Percentiles rank a stretch among this genome's conserved stretches.
These are phyloP conservation scores for Pyrgus malvae DNA, from an alignment of 2,888 invertebrate species.

Conservation along the genomic window DNA sequence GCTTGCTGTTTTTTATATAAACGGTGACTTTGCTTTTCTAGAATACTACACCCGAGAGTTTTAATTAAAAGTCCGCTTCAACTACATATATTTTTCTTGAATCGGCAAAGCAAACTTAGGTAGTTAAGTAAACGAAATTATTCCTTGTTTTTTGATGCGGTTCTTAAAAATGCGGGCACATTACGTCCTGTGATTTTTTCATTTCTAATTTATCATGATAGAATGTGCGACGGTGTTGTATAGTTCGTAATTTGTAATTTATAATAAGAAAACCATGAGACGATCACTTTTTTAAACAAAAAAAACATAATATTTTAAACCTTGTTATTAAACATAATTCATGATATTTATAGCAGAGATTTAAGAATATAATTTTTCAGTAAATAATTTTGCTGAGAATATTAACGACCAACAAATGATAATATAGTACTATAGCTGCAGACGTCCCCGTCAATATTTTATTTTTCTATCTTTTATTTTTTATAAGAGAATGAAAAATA, in stretches of 20 bases:
- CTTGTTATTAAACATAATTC: no score
- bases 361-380: no score
- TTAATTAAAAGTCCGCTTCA: conserved; percentile 66
- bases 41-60: conserved; percentile 52
- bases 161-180: conserved; percentile 23
- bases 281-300: no score
- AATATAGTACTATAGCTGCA: no score
- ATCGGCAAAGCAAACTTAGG: conserved; percentile 43
- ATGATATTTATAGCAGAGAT: no score
- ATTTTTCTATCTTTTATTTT: no score
- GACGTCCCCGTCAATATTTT: no score
- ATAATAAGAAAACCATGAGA: no score
- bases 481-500: no score
- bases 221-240: conserved; percentile 4
- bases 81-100: conserved; percentile 47
- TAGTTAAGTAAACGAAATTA: conserved; percentile 23
- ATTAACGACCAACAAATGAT: no score
- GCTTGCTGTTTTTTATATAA: neutral
- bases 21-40: conserved; percentile 40
- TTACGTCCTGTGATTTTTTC: conserved; percentile 23
- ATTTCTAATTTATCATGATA: conserved; percentile 5
- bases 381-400: no score
- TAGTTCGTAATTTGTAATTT: neutral
- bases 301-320: no score
- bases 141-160: conserved; percentile 24